Evolutionary conservation across 2,888 invertebrate species (phyloP).

Genomic region (Aethes cnicana): DNA sequence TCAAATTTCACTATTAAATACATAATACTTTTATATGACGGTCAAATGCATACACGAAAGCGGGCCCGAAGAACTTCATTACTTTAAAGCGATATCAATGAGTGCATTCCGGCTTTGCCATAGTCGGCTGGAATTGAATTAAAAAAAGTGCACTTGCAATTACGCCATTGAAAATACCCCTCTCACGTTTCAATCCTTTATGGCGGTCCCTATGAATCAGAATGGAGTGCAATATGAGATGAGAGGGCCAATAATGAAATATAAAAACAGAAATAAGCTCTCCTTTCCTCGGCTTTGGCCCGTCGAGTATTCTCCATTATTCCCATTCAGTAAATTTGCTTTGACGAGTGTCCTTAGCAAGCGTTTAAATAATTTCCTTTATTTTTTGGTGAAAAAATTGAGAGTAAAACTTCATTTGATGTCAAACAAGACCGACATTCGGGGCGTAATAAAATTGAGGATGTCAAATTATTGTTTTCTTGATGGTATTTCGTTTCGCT

Average conservation of each 20-base stretch:
- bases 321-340: slow-evolving; percentile 69
- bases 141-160: slow-evolving; percentile 79
- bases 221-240: slow-evolving; percentile 78
- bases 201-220: slow-evolving; percentile 75
- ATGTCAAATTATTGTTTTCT: slow-evolving; percentile 16
- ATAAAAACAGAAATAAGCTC: slow-evolving; percentile 79
- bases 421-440: slow-evolving; percentile 32
- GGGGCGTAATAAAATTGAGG: slow-evolving; percentile 34
- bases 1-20: no score
- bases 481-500: not conserved
- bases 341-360: slow-evolving; percentile 69
- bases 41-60: not conserved
- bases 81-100: slow-evolving; percentile 68
- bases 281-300: slow-evolving; percentile 64
- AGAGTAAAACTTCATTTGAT: slow-evolving; percentile 39
- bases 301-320: slow-evolving; percentile 75
- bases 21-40: no score
- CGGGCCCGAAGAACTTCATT: slow-evolving; percentile 28
- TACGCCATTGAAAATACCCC: slow-evolving; percentile 78
- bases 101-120: slow-evolving; percentile 75
- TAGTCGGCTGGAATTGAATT: slow-evolving; percentile 78
- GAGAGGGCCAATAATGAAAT: slow-evolving; percentile 81
- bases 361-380: slow-evolving; percentile 66
- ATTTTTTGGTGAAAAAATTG: slow-evolving; percentile 28
- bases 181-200: slow-evolving; percentile 81